A percentile compares a stretch with the other conserved stretches of the same genome.
These are phyloP conservation scores for Oceanodroma tethys DNA, from an alignment of 2,113 vertebrate species.

Conservation along the genomic window DNA sequence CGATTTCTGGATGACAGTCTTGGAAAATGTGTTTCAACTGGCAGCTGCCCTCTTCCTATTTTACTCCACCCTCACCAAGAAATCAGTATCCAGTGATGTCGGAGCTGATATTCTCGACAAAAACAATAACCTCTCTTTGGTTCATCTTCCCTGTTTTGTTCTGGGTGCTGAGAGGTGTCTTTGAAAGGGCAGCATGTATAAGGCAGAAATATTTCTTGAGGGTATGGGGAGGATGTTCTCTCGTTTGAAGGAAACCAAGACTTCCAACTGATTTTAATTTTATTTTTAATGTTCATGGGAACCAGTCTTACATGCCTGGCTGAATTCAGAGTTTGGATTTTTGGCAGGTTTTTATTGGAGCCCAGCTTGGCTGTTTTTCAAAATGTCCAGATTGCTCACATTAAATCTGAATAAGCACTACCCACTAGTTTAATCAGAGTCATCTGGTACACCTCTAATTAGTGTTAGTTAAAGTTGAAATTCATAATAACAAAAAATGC, in stretches of 20 bases:
- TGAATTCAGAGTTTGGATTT: slow-evolving; percentile 69
- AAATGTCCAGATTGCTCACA: slow-evolving; percentile 72
- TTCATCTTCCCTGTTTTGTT: background rate
- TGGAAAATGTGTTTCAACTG: slow-evolving; percentile 59
- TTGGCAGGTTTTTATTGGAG: slow-evolving; percentile 74
- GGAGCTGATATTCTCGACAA: background rate
- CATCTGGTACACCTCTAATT: slow-evolving; percentile 68
- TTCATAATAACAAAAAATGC: slow-evolving; percentile 37
- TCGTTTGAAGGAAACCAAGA: slow-evolving; percentile 49
- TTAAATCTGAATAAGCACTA: slow-evolving; percentile 71
- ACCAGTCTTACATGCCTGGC: slow-evolving; percentile 62
- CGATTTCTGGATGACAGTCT: slow-evolving; percentile 46
- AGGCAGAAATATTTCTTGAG: slow-evolving; percentile 46
- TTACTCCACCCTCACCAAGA: slow-evolving; percentile 4
- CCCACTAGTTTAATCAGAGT: slow-evolving; percentile 69
- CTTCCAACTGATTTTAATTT: slow-evolving; percentile 73
- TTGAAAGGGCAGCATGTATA: slow-evolving; percentile 38
- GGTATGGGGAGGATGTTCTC: slow-evolving; percentile 24
- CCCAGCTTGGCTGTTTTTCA: slow-evolving; percentile 74
- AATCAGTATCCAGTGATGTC: background rate
- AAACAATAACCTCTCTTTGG: background rate
- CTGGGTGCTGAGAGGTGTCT: slow-evolving; percentile 25
- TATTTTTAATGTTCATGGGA: slow-evolving; percentile 74
- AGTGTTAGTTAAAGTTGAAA: slow-evolving; percentile 63
- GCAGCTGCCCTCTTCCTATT: slow-evolving; percentile 11